Conservation (phyloP, 1,140 invertebrate genomes). For the Diabrotica undecimpunctata region DNA sequence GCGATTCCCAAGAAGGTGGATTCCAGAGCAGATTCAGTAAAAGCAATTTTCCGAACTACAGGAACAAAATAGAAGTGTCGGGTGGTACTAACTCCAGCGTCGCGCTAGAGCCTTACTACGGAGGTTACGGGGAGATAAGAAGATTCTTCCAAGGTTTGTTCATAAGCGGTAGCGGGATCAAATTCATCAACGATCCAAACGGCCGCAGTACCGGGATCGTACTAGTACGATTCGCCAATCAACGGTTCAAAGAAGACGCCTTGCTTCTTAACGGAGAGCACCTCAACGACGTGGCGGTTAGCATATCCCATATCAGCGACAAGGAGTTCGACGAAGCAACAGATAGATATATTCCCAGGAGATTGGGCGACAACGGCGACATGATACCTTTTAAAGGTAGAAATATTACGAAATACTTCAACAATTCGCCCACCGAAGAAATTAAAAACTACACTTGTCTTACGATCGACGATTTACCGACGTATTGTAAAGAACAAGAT, state of each 20-base stretch:
- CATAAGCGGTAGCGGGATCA: conserved; percentile 79
- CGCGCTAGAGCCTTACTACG: conserved; percentile 53
- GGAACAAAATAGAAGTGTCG: conserved; percentile 7
- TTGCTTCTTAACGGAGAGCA: conserved; percentile 57
- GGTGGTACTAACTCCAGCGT: conserved; percentile 56
- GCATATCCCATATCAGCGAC: conserved; percentile 60
- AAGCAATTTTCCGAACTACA: not conserved
- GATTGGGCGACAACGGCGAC: conserved; percentile 24
- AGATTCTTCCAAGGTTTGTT: conserved; percentile 74
- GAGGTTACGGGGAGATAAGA: conserved; percentile 74
- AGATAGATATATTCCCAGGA: conserved; percentile 56
- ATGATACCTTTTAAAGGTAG: conserved; percentile 19
- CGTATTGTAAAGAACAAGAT: conserved; percentile 72
- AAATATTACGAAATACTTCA: conserved; percentile 40
- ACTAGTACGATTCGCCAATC: conserved; percentile 71
- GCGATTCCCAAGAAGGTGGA: not conserved
- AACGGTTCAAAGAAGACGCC: conserved; percentile 66
- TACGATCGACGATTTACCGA: conserved; percentile 65
- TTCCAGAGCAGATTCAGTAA: conserved; percentile 9
- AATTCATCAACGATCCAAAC: conserved; percentile 75
- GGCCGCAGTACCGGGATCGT: conserved; percentile 76
- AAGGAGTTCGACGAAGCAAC: conserved; percentile 62
- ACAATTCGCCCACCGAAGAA: conserved; percentile 35
- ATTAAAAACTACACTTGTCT: conserved; percentile 54
- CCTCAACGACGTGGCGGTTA: conserved; percentile 60